These are phyloP conservation scores for Prunella strophiata DNA, from an alignment of 2,797 vertebrate species.

Conservation along the genomic window DNA sequence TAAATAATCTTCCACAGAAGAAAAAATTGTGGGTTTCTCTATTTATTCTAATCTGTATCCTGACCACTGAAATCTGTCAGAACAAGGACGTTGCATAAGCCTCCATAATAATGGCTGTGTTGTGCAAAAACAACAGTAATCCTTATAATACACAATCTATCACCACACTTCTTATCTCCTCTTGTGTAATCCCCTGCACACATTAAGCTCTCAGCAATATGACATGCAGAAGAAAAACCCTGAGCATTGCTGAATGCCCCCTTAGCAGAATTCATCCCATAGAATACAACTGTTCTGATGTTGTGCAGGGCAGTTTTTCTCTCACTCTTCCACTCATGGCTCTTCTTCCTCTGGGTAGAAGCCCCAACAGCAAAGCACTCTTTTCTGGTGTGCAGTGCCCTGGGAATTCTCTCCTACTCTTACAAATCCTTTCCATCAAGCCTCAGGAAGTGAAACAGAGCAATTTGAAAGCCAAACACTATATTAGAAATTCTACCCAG, in stretches of 20 bases:
- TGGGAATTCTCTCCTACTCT: neutral
- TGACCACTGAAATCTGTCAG: neutral
- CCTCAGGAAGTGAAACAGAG: neutral
- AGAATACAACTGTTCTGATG: neutral
- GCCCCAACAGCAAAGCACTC: neutral
- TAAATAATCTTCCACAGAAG: neutral
- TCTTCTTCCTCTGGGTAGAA: neutral
- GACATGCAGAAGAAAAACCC: neutral
- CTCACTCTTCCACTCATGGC: neutral
- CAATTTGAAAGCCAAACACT: conserved; percentile 21
- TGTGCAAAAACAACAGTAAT: conserved; percentile 24
- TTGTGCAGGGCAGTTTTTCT: neutral
- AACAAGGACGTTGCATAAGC: neutral
- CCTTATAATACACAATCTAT: neutral
- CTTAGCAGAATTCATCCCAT: neutral
- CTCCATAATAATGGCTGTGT: neutral
- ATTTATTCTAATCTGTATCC: neutral
- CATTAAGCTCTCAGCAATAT: neutral
- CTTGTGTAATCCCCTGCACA: neutral
- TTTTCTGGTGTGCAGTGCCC: neutral
- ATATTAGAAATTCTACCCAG: neutral
- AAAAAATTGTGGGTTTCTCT: neutral
- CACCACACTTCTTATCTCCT: neutral
- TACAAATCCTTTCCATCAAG: neutral
- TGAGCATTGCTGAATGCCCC: neutral